phyloP scores from a whole-genome alignment of 2,888 invertebrate species.

The Crematogaster levior region DNA sequence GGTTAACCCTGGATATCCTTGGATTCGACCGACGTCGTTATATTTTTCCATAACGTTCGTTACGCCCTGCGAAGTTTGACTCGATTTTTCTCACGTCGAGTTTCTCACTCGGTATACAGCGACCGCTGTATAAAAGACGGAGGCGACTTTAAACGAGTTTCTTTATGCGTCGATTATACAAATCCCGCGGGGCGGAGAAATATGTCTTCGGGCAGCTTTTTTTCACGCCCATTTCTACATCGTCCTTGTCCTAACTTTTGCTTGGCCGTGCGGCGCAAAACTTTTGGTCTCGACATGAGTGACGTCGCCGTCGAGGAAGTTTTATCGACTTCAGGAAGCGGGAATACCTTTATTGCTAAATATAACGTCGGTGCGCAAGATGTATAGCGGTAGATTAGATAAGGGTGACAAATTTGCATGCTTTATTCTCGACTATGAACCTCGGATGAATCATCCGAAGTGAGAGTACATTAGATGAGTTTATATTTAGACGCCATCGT shows the following conservation, averaged over 20 bases:
- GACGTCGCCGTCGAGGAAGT: slow-evolving; percentile 43
- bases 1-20: not conserved
- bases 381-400: slow-evolving; percentile 37
- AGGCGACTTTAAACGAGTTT: slow-evolving; percentile 49
- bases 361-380: slow-evolving; percentile 34
- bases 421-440: slow-evolving; percentile 42
- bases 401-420: slow-evolving; percentile 43
- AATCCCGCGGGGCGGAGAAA: slow-evolving; percentile 30
- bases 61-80: slow-evolving; percentile 27
- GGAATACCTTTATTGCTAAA: slow-evolving; percentile 44
- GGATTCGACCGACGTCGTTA: slow-evolving; percentile 10
- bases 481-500: slow-evolving; percentile 18
- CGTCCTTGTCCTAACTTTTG: slow-evolving; percentile 35
- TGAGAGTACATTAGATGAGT: slow-evolving; percentile 25
- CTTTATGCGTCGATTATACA: slow-evolving; percentile 51
- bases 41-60: slow-evolving; percentile 35
- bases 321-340: slow-evolving; percentile 45
- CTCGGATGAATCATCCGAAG: slow-evolving; percentile 24
- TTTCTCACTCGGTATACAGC: no score
- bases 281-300: slow-evolving; percentile 35
- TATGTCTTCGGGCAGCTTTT: slow-evolving; percentile 10
- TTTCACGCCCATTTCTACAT: not conserved
- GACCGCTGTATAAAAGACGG: slow-evolving; percentile 12
- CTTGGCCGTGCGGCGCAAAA: slow-evolving; percentile 14
- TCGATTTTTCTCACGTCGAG: slow-evolving; percentile 23